These are phyloP conservation scores for Ianthella basta DNA, from an alignment of 37 sponge, comb jelly and placozoan genomes.

Conservation along the genomic window DNA sequence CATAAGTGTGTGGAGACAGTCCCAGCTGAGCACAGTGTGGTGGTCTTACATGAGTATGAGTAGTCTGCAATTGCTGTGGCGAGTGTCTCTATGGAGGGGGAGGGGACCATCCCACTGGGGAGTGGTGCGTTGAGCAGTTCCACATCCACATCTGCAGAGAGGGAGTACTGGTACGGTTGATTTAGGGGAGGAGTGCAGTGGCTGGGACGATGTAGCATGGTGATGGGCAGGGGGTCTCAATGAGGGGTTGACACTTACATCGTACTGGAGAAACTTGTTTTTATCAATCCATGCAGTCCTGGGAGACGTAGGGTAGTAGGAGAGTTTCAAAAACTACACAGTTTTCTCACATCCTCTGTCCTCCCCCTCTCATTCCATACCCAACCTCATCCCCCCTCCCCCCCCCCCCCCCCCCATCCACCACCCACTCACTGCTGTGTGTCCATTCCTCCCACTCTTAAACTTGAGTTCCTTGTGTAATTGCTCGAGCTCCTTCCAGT, in stretches of 20 bases:
- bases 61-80: conserved; percentile 41
- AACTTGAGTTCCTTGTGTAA: conserved; percentile 67
- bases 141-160: conserved; percentile 37
- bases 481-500: conserved; percentile 62
- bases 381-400: too few relatives aligned
- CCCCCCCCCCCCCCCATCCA: too few relatives aligned
- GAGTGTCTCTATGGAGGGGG: conserved; percentile 74
- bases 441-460: conserved; percentile 17
- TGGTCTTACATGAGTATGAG: too few relatives aligned
- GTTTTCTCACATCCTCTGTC: conserved; percentile 19
- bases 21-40: too few relatives aligned
- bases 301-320: too few relatives aligned
- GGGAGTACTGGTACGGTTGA: conserved; percentile 57
- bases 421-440: conserved; percentile 34
- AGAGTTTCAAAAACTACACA: too few relatives aligned
- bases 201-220: conserved; percentile 28
- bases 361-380: conserved; percentile 25
- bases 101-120: conserved; percentile 74
- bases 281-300: too few relatives aligned
- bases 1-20: too few relatives aligned
- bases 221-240: neutral
- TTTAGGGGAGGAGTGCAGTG: too few relatives aligned
- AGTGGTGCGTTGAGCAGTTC: conserved; percentile 65
- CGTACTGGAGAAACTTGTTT: too few relatives aligned
- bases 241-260: too few relatives aligned